A percentile compares a stretch with the other conserved stretches of the same genome.
phyloP scores from a whole-genome alignment of 2,888 invertebrate species.

The Eurois occulta region DNA sequence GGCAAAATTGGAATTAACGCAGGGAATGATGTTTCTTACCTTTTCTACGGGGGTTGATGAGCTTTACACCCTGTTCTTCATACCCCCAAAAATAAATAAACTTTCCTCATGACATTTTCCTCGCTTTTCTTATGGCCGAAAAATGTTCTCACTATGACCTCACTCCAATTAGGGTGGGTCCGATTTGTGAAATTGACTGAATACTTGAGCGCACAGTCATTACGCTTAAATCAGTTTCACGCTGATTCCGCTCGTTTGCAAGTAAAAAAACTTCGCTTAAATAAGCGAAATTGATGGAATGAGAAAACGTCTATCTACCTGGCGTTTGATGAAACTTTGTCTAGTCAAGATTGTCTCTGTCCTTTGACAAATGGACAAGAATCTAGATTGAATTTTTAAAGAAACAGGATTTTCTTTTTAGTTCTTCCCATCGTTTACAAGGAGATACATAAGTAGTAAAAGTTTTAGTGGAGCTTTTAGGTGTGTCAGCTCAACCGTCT shows the following conservation, averaged over 20 bases:
- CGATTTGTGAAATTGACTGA: conserved; percentile 72
- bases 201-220: conserved; percentile 70
- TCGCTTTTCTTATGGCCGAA: conserved; percentile 44
- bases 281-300: conserved; percentile 62
- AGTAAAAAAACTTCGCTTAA: conserved; percentile 57
- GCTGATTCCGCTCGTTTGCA: conserved; percentile 63
- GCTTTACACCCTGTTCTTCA: too few relatives aligned
- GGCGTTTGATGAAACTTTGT: conserved; percentile 37
- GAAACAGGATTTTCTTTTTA: neutral
- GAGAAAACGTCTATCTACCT: conserved; percentile 51
- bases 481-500: neutral
- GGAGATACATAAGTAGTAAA: conserved; percentile 1
- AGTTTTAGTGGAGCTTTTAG: neutral
- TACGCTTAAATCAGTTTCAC: conserved; percentile 69
- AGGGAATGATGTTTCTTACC: too few relatives aligned
- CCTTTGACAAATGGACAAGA: conserved; percentile 1
- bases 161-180: conserved; percentile 70
- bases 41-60: too few relatives aligned
- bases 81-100: neutral
- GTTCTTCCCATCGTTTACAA: neutral
- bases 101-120: neutral
- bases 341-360: conserved; percentile 40
- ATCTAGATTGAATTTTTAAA: conserved; percentile 21
- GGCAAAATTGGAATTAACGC: too few relatives aligned
- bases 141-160: conserved; percentile 61